Conservation (phyloP, 2,113 vertebrate genomes). For the Microcebus jonahi region DNA sequence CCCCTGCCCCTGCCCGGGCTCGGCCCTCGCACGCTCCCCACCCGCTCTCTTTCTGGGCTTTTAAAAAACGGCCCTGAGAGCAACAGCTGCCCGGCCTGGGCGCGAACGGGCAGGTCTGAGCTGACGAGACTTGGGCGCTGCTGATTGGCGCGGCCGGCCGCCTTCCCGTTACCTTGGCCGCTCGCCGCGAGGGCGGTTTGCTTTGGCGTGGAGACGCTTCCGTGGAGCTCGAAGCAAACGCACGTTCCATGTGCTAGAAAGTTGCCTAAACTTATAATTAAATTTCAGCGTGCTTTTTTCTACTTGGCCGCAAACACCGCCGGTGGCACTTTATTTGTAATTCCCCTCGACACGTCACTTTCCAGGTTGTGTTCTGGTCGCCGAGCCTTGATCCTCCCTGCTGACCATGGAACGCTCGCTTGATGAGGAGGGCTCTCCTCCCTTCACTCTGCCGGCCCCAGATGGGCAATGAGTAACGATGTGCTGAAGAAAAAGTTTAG, state of each 20-base stretch:
- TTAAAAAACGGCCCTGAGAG: conserved; percentile 34
- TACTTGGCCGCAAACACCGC: neutral
- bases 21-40: neutral
- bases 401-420: neutral
- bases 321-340: neutral
- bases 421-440: neutral
- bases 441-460: neutral
- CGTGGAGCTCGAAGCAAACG: neutral
- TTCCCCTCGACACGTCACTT: conserved; percentile 7
- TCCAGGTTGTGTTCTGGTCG: neutral
- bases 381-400: neutral
- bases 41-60: neutral
- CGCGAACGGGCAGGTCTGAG: neutral
- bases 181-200: neutral
- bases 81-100: conserved; percentile 61
- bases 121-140: neutral
- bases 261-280: conserved; percentile 72
- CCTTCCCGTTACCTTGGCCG: neutral
- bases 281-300: conserved; percentile 5
- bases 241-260: conserved; percentile 15
- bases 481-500: neutral
- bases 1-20: neutral
- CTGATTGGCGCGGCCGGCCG: neutral
- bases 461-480: neutral
- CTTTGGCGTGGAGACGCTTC: neutral